Conservation (phyloP, 2,797 vertebrate genomes). For the Pseudochaenichthys georgianus region DNA sequence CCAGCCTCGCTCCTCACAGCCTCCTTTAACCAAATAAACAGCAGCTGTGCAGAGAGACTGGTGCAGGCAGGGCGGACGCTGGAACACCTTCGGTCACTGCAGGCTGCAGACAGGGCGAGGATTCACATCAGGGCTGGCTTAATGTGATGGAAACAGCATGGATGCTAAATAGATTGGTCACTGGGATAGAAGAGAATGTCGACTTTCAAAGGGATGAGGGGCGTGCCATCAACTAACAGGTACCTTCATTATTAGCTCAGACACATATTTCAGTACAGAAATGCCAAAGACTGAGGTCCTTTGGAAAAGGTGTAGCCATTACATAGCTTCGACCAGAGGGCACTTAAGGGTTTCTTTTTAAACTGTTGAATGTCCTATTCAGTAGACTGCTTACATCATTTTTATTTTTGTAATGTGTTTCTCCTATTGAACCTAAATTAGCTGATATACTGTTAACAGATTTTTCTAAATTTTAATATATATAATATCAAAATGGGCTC, state of each 20-base stretch:
- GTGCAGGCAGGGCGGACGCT: constrained; percentile 4
- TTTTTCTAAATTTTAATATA: too few relatives aligned
- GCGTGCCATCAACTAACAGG: background rate
- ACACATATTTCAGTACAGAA: background rate
- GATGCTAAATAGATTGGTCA: background rate
- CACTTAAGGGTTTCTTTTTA: too few relatives aligned
- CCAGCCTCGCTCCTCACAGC: constrained; percentile 34
- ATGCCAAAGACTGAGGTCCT: too few relatives aligned
- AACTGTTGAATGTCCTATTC: too few relatives aligned
- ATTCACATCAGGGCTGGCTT: background rate
- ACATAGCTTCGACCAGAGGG: too few relatives aligned
- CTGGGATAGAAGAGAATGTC: background rate
- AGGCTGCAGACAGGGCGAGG: background rate
- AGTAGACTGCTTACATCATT: too few relatives aligned
- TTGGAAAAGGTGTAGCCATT: too few relatives aligned
- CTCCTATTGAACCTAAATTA: background rate
- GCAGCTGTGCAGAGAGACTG: constrained; percentile 49
- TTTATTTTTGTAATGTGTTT: background rate
- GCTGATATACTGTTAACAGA: background rate
- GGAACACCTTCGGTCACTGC: constrained; percentile 19
- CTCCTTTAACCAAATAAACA: constrained; percentile 69
- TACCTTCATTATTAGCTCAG: background rate
- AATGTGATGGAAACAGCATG: background rate
- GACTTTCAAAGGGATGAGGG: background rate
- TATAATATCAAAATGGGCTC: background rate